A percentile compares a stretch with the other conserved stretches of the same genome.
Conservation (phyloP, 2,113 vertebrate species). For the Lepus americanus region DNA sequence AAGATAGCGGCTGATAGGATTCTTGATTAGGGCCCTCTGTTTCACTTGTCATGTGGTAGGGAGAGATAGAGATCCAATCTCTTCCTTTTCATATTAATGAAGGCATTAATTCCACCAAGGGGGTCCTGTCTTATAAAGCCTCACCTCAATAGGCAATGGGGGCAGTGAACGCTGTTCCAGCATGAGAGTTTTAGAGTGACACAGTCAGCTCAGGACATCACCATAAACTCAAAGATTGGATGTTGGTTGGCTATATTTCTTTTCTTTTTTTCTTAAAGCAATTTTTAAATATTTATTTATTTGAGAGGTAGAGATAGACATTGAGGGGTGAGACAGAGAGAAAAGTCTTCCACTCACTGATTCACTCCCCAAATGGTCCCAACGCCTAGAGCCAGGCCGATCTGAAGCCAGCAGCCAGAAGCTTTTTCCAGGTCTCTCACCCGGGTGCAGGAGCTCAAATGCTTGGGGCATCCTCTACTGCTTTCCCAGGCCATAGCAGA, state of each 20-base stretch:
- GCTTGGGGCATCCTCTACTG: no score
- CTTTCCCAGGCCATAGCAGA: no score
- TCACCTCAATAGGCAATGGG: background rate
- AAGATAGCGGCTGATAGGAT: background rate
- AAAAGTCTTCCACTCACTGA: no score
- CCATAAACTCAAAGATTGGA: background rate
- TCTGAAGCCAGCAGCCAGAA: no score
- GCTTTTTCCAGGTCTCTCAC: no score
- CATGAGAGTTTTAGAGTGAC: background rate
- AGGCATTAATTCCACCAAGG: background rate
- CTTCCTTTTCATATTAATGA: background rate
- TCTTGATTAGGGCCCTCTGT: background rate
- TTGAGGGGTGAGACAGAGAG: no score
- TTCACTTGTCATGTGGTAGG: background rate
- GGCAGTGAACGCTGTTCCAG: accelerated
- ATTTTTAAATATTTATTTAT: no score
- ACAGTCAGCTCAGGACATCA: background rate
- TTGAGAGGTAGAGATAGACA: no score
- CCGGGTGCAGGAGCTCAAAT: no score
- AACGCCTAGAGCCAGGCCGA: no score
- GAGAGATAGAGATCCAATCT: background rate
- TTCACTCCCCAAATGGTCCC: no score
- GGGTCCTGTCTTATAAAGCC: background rate
- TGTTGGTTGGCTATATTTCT: background rate
- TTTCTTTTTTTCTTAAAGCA: background rate